These are phyloP conservation scores for Sphenodon punctatus DNA, from an alignment of 2,797 vertebrate genomes.

Conservation along the genomic window DNA sequence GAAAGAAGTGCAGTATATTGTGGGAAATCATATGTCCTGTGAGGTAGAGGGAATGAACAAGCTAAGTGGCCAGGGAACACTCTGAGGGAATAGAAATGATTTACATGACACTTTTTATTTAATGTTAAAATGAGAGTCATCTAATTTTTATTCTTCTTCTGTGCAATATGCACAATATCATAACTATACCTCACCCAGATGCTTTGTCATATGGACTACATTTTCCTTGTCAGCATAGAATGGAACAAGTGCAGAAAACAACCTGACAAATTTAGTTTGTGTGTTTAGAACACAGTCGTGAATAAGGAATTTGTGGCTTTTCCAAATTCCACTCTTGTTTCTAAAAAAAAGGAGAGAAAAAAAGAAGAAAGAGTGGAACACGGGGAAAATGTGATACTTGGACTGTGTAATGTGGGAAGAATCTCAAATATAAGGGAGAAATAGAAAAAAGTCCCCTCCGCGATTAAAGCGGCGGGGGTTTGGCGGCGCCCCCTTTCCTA, in stretches of 20 bases:
- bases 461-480: no score
- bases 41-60: not conserved
- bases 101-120: not conserved
- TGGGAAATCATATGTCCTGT: not conserved
- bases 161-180: not conserved
- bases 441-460: no score
- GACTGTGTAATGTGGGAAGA: not conserved
- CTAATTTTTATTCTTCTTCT: not conserved
- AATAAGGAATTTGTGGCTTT: not conserved
- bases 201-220: not conserved
- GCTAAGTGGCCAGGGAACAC: not conserved
- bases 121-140: not conserved
- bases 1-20: not conserved
- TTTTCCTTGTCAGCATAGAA: not conserved
- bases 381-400: not conserved
- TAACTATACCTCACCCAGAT: not conserved
- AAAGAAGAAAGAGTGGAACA: not conserved
- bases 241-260: not conserved
- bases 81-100: not conserved
- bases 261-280: not conserved
- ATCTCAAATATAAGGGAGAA: no score
- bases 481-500: no score
- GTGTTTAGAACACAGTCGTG: not conserved
- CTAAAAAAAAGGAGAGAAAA: not conserved
- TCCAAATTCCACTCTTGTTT: not conserved